These are phyloP conservation scores for Protosalanx chinensis DNA, from an alignment of 2,797 vertebrate genomes.

Conservation along the genomic window DNA sequence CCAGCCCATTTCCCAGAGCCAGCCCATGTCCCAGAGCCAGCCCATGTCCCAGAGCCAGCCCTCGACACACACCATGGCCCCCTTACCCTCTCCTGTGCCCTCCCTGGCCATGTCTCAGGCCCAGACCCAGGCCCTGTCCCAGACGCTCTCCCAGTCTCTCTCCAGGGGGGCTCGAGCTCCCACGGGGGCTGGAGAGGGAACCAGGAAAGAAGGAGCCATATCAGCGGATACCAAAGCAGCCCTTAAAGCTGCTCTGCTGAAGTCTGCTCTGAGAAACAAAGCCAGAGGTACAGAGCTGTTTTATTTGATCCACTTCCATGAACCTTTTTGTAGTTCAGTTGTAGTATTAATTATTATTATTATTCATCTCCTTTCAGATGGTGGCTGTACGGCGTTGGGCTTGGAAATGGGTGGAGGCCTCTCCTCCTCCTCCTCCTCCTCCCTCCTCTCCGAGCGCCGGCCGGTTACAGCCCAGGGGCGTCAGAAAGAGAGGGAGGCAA, in stretches of 20 bases:
- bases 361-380: constrained; percentile 61
- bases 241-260: constrained; percentile 86
- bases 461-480: constrained; percentile 91
- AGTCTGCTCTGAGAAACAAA: constrained; percentile 84
- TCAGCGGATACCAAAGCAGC: constrained; percentile 92
- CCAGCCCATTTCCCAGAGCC: constrained; percentile 48
- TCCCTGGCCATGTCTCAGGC: constrained; percentile 69
- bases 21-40: constrained; percentile 45
- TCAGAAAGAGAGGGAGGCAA: constrained; percentile 89
- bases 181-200: constrained; percentile 59
- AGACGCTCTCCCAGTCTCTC: constrained; percentile 70
- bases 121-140: constrained; percentile 74
- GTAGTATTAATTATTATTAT: neutral
- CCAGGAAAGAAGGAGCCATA: constrained; percentile 86
- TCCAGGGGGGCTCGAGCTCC: constrained; percentile 62
- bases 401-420: constrained; percentile 50
- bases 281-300: constrained; percentile 71
- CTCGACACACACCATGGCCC: constrained; percentile 43
- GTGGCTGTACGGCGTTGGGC: constrained; percentile 51
- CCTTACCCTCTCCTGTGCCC: constrained; percentile 49
- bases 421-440: constrained; percentile 45
- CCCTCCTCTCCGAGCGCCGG: constrained; percentile 71
- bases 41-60: constrained; percentile 42
- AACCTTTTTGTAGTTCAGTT: neutral
- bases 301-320: neutral